These are phyloP conservation scores for Martes flavigula DNA, from an alignment of 2,797 vertebrate genomes.

Conservation along the genomic window DNA sequence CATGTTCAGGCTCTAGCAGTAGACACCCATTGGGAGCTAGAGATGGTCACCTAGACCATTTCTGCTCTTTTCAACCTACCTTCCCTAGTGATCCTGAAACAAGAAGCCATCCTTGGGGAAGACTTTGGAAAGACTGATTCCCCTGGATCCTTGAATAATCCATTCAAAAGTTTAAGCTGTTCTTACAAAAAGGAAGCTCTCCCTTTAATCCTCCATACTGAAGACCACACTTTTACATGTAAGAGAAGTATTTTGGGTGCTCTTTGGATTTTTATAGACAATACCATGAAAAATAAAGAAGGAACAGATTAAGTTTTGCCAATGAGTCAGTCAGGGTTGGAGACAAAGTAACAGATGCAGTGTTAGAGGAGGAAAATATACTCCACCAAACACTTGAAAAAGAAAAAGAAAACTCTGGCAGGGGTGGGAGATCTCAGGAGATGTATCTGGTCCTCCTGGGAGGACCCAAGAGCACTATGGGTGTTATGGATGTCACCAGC, in stretches of 20 bases:
- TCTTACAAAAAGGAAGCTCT: neutral
- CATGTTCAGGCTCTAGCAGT: constrained; percentile 61
- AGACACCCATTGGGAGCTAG: neutral
- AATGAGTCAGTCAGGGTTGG: constrained; percentile 77
- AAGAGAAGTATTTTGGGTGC: neutral
- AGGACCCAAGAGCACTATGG: neutral
- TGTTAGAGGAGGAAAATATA: constrained; percentile 65
- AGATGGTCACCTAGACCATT: neutral
- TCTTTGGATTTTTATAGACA: constrained; percentile 55
- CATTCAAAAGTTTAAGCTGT: neutral
- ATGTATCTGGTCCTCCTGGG: neutral
- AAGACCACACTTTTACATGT: neutral
- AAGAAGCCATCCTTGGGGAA: neutral
- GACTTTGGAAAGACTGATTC: neutral
- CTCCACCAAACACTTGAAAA: constrained; percentile 41
- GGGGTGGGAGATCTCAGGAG: neutral
- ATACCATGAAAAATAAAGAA: constrained; percentile 74
- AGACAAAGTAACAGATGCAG: constrained; percentile 71
- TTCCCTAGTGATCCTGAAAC: neutral
- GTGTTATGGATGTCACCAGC: neutral
- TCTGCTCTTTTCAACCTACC: neutral
- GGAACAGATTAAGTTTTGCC: constrained; percentile 67
- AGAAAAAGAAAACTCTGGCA: neutral
- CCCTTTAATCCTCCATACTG: neutral
- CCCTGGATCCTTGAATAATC: neutral